Conservation (phyloP, 2,888 invertebrate species). For the Parthenolecanium corni region DNA sequence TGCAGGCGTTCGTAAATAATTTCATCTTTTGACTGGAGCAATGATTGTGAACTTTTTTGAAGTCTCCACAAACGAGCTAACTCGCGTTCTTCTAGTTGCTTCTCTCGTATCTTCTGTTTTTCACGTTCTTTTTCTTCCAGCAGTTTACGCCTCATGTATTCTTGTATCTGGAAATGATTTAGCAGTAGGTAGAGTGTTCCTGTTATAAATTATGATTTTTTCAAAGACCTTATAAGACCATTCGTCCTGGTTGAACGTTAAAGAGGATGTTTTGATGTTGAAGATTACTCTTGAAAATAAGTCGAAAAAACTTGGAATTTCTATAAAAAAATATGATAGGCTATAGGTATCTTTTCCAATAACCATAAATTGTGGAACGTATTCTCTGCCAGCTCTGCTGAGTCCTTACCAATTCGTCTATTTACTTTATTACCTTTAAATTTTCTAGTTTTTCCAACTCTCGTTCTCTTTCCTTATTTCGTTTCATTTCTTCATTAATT, state of each 20-base stretch:
- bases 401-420: too few relatives aligned
- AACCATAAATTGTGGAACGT: too few relatives aligned
- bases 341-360: too few relatives aligned
- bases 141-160: conserved; percentile 51
- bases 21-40: conserved; percentile 43
- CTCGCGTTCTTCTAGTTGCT: conserved; percentile 52
- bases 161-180: conserved; percentile 42
- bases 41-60: conserved; percentile 46
- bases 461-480: conserved; percentile 3
- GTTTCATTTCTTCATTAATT: conserved; percentile 21
- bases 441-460: conserved; percentile 24
- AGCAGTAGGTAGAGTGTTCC: background rate
- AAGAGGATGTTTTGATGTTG: too few relatives aligned
- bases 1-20: conserved; percentile 44
- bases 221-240: background rate
- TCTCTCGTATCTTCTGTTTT: conserved; percentile 45
- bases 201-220: background rate
- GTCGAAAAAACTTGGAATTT: too few relatives aligned
- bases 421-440: conserved; percentile 12
- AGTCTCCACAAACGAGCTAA: conserved; percentile 42
- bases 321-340: too few relatives aligned
- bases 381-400: too few relatives aligned
- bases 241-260: background rate
- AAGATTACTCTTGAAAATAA: too few relatives aligned
- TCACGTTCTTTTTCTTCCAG: conserved; percentile 48